A percentile compares a stretch with the other conserved stretches of the same genome.
Conservation (phyloP, 1,140 invertebrate genomes). For the Laupala kohalensis region DNA sequence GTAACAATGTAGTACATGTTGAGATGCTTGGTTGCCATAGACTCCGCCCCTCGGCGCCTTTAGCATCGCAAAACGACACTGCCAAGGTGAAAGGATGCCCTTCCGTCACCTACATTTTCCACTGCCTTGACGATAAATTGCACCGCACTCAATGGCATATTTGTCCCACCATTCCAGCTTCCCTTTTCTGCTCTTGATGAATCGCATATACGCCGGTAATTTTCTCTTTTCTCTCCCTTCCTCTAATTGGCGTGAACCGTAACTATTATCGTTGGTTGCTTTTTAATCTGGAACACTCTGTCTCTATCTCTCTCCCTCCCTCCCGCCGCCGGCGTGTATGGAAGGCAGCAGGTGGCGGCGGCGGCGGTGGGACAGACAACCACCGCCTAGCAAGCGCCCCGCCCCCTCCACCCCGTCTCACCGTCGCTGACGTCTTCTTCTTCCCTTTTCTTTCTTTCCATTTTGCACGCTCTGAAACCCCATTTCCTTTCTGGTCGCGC, state of each 20-base stretch:
- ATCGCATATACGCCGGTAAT: not conserved
- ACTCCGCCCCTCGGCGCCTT: no score
- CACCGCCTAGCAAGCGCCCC: not conserved
- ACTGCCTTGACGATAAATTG: not conserved
- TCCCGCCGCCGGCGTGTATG: no score
- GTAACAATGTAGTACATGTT: no score
- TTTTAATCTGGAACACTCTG: constrained; percentile 3
- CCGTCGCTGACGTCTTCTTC: no score
- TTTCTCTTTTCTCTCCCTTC: not conserved
- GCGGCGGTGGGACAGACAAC: no score
- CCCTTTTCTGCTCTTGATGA: not conserved
- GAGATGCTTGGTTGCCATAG: no score
- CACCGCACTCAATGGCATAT: not conserved
- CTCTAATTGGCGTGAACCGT: not conserved
- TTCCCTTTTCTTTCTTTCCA: not conserved
- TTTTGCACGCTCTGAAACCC: constrained; percentile 8
- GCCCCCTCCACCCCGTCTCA: no score
- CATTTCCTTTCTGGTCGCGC: constrained; percentile 22
- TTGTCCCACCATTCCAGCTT: not conserved
- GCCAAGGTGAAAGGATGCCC: not conserved
- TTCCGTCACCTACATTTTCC: not conserved
- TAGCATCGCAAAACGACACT: not conserved
- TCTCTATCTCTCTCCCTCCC: not conserved
- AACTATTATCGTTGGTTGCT: not conserved
- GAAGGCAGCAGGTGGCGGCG: no score